Evolutionary conservation across 2,113 vertebrate genomes (phyloP).

Genomic region (Dunckerocampus dactyliophorus): DNA sequence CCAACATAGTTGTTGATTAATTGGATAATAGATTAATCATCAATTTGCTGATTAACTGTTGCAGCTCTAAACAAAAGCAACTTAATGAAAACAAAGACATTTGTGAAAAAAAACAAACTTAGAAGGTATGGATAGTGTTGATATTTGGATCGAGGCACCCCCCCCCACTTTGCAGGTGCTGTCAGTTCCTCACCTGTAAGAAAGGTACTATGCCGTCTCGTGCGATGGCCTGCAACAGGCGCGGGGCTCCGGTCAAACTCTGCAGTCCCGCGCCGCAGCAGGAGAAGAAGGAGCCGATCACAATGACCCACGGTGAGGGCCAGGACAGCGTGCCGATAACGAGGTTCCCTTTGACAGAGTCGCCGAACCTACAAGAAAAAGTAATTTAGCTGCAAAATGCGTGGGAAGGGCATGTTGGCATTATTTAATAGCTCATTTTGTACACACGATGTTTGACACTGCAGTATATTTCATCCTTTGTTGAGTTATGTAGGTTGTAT

Average conservation of each 20-base stretch:
- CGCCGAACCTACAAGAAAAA: conserved; percentile 79
- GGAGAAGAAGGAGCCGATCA: conserved; percentile 96
- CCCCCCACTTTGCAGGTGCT: too few relatives aligned
- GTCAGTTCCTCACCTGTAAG: conserved; percentile 75
- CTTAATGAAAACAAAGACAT: neutral
- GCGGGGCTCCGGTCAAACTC: conserved; percentile 91
- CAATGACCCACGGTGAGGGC: conserved; percentile 97
- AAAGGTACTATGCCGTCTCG: conserved; percentile 92
- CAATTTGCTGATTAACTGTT: too few relatives aligned
- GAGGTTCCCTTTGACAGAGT: conserved; percentile 89
- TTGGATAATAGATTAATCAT: too few relatives aligned
- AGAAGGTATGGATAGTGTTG: too few relatives aligned
- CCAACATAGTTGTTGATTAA: too few relatives aligned
- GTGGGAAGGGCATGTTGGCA: neutral
- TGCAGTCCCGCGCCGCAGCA: conserved; percentile 94
- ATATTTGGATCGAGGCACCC: too few relatives aligned
- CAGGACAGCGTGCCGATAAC: conserved; percentile 92
- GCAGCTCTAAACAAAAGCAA: too few relatives aligned
- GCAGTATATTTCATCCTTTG: too few relatives aligned
- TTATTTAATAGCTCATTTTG: too few relatives aligned
- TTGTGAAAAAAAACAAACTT: neutral
- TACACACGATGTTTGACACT: too few relatives aligned
- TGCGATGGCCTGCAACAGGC: conserved; percentile 92
- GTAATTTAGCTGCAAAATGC: neutral
- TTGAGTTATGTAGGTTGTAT: too few relatives aligned